Evolutionary conservation across 2,888 invertebrate species (phyloP), one percentile per base, ranked within the genome.

Genomic region (Onchidella celtica): DNA sequence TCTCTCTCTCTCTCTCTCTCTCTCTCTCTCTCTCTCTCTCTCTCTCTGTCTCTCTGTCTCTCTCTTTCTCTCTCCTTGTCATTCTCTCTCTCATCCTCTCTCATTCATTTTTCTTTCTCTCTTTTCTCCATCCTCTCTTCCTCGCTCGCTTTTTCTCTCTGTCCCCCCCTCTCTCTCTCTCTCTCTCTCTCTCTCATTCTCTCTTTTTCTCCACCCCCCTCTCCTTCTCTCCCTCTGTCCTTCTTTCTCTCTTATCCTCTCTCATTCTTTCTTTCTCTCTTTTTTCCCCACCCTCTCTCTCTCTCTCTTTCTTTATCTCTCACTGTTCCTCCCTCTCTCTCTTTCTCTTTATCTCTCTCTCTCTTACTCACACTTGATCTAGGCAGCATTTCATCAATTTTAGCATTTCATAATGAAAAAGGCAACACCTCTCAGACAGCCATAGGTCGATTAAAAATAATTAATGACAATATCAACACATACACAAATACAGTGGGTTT

Each of bases 191-290:
- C 34, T 34, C 34, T 66, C 34, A 9, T 29, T 34, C 66, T 34
- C 34, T 34, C 66, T 6, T 14, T 3, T n/a, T 6, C 34, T 24
- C 6, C 9, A 11, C 32, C 34, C 29, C 66, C 32, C 34, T 66
- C 32, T n/a, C 66, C 29, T n/a, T 29, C 32, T 29, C 66, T 14
- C n/a, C n/a, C 61, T 61, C 74, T 61, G n/a, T 34, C 24, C 34
- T 36, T 34, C 61, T 69, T 38, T 69, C 69, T 66, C 32, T 61
- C 61, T 61, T n/a, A 17, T n/a, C n/a, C 61, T 61, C 61, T 61
- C 11, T 61, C n/a, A 6, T 17, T 65, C 65, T 65, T 29, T 65
- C 11, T 65, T 11, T 65, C 65, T 65, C 65, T 65, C 65, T 65
- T 11, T 65, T 29, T 65, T 29, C 29, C 65, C 29, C 65, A 29